phyloP scores from a whole-genome alignment of 2,113 vertebrate genomes.

The Cepphus grylle region DNA sequence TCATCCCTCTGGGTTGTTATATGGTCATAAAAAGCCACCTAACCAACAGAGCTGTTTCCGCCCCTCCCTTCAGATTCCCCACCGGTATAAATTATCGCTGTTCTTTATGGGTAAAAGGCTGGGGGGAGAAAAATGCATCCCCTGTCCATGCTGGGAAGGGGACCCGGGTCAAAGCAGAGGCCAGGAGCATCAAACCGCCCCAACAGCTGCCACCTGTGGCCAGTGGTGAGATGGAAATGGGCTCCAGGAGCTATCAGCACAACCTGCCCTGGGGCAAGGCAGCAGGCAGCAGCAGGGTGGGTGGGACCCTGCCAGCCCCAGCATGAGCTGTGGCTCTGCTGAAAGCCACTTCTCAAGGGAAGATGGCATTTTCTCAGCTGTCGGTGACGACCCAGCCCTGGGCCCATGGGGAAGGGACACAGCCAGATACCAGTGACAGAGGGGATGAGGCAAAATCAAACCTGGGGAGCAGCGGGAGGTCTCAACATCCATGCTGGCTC shows the following conservation, averaged over 20 bases:
- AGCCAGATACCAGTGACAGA: neutral
- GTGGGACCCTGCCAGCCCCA: neutral
- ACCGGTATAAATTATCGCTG: neutral
- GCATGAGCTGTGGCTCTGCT: neutral
- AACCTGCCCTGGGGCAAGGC: neutral
- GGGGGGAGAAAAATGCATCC: neutral
- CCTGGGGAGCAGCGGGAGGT: fast-evolving
- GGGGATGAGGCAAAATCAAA: neutral
- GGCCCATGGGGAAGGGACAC: neutral
- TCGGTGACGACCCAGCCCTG: too few relatives aligned
- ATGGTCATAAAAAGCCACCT: neutral
- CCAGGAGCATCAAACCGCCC: neutral
- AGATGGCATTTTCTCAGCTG: neutral
- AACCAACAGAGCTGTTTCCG: neutral
- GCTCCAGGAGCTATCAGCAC: neutral
- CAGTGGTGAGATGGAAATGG: neutral
- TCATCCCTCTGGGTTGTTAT: neutral
- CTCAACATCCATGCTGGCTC: fast-evolving
- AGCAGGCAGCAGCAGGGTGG: too few relatives aligned
- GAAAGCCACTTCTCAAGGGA: neutral
- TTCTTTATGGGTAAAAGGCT: neutral
- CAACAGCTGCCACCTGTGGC: neutral
- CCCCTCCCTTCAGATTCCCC: neutral
- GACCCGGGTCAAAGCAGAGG: neutral
- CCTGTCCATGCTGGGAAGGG: neutral